phyloP scores from a whole-genome alignment of 53 echinoderm and acorn worm species.

The Zoroaster sp. region DNA sequence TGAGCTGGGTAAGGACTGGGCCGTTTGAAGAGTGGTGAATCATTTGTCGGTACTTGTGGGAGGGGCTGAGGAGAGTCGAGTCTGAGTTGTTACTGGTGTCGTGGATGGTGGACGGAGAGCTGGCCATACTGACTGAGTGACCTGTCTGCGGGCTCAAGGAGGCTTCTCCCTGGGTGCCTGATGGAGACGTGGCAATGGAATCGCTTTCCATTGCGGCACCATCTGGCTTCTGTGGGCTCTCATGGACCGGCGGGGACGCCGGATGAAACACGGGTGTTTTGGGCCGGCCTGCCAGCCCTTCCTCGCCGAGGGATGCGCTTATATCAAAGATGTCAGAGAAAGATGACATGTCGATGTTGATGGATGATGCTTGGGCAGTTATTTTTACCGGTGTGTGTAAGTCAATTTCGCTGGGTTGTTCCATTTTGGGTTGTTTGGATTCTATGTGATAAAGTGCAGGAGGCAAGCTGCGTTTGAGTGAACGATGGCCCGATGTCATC shows the following conservation, averaged over 20 bases:
- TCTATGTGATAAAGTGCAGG: conserved; percentile 52
- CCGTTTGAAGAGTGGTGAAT: conserved; percentile 1
- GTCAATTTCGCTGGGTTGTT: not conserved
- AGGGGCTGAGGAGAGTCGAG: not conserved
- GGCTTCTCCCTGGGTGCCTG: not conserved
- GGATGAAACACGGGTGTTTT: conserved; percentile 84
- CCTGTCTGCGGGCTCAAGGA: not conserved
- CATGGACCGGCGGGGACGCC: conserved; percentile 56
- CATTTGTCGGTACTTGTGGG: conserved; percentile 3
- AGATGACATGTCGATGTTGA: conserved; percentile 84
- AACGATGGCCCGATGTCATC: not conserved
- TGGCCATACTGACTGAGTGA: not conserved
- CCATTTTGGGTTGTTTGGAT: conserved; percentile 25
- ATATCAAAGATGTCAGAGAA: conserved; percentile 93
- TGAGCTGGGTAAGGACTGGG: conserved; percentile 65
- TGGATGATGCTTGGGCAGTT: conserved; percentile 73
- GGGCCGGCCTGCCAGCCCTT: conserved; percentile 87
- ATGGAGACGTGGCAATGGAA: not conserved
- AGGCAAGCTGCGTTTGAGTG: conserved; percentile 25
- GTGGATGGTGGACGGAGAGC: not conserved
- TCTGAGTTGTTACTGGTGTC: not conserved
- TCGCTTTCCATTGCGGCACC: conserved; percentile 9
- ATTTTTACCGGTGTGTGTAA: conserved; percentile 61
- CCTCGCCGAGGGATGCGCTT: conserved; percentile 73
- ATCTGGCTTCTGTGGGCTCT: conserved; percentile 19